These are phyloP conservation scores for Eira barbara DNA, from an alignment of 2,113 vertebrate genomes.

Conservation along the genomic window DNA sequence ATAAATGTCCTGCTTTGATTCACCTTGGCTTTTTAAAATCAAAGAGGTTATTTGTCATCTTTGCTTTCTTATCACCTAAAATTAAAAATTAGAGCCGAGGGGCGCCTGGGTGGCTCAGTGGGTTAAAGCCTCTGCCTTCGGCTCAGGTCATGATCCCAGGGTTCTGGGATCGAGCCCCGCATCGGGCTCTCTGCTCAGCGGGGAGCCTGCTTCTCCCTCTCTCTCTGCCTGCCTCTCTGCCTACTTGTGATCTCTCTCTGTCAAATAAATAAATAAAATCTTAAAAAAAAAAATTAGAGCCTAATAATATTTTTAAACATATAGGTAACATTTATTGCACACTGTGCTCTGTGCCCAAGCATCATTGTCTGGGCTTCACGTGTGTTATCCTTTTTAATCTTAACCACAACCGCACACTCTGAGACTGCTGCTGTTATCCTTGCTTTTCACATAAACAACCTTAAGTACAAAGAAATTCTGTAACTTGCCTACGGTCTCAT, in stretches of 20 bases:
- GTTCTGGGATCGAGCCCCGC: too few species aligned
- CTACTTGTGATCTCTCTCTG: too few species aligned
- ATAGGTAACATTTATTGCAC: neutral
- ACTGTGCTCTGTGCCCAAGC: neutral
- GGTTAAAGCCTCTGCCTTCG: too few species aligned
- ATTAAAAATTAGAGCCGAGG: constrained; percentile 3
- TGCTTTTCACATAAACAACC: neutral
- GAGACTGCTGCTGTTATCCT: neutral
- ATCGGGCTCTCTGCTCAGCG: too few species aligned
- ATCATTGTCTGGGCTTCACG: neutral
- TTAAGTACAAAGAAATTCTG: neutral
- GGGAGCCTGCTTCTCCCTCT: too few species aligned
- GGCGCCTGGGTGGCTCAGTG: too few species aligned
- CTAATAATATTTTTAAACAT: neutral
- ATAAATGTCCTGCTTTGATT: constrained; percentile 17
- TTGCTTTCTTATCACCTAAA: constrained; percentile 3
- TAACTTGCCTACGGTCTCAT: neutral
- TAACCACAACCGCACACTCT: neutral
- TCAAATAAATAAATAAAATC: too few species aligned
- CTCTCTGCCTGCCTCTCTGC: too few species aligned
- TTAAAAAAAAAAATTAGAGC: constrained; percentile 6
- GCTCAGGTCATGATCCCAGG: too few species aligned
- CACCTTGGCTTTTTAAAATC: constrained; percentile 29
- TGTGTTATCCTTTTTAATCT: neutral
- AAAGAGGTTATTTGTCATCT: neutral